A percentile compares a stretch with the other conserved stretches of the same genome.
Evolutionary conservation across 2,113 vertebrate species (phyloP).

Genomic region (Psammodynastes pulverulentus): DNA sequence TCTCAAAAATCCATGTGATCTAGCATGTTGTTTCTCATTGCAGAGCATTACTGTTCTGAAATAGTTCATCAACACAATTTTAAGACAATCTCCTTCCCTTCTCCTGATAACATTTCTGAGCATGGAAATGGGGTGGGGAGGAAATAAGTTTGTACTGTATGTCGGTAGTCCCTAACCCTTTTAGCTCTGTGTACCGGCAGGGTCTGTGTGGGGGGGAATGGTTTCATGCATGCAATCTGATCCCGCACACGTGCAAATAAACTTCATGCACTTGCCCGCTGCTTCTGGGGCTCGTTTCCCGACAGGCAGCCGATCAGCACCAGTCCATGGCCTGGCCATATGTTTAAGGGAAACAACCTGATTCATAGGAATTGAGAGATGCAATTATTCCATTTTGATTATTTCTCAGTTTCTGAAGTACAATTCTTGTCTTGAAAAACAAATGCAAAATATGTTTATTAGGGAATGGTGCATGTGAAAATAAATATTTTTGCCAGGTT

Average conservation of each 20-base stretch:
- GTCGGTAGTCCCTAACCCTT: neutral
- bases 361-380: neutral
- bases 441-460: neutral
- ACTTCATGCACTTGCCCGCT: neutral
- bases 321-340: neutral
- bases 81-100: neutral
- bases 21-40: neutral
- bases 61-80: neutral
- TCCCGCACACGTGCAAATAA: neutral
- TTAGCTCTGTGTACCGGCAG: neutral
- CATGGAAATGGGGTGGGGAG: neutral
- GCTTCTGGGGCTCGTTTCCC: neutral
- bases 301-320: neutral
- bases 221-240: neutral
- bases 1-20: neutral
- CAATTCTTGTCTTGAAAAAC: neutral
- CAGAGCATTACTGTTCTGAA: neutral
- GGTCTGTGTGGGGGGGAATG: neutral
- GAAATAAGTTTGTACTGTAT: neutral
- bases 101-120: neutral
- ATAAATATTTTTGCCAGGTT: neutral
- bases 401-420: neutral
- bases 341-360: neutral
- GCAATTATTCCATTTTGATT: neutral
- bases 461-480: neutral